These are phyloP conservation scores for Mormyrops attenuatus DNA, from an alignment of 2,797 vertebrate genomes.

Conservation along the genomic window DNA sequence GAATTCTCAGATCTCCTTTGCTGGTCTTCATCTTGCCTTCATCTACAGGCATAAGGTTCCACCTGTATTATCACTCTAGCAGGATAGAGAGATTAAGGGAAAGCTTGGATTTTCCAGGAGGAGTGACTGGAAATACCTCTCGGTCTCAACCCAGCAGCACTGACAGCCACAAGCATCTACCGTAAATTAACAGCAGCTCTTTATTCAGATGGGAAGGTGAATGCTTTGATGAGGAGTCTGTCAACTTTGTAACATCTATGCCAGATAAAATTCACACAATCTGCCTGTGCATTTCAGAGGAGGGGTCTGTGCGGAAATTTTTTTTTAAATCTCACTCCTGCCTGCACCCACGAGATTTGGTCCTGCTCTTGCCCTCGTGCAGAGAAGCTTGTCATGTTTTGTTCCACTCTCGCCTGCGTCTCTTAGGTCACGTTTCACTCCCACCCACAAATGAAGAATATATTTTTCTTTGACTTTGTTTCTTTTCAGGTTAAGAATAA, in stretches of 20 bases:
- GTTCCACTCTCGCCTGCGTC: not conserved
- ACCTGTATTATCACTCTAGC: not conserved
- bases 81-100: conserved; percentile 5
- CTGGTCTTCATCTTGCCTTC: conserved; percentile 15
- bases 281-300: not conserved
- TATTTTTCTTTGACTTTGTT: not conserved
- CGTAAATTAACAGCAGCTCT: not conserved
- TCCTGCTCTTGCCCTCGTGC: not conserved
- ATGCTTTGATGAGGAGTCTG: not conserved
- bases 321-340: not conserved
- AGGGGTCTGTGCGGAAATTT: not conserved
- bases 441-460: not conserved
- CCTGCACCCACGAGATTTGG: not conserved
- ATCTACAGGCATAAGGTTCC: conserved; percentile 12
- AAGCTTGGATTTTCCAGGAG: not conserved
- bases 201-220: not conserved
- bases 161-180: not conserved
- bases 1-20: not conserved
- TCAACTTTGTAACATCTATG: not conserved
- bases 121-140: not conserved
- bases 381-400: not conserved
- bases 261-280: not conserved
- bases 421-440: not conserved
- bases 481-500: too few relatives aligned
- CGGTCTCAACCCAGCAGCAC: not conserved